These are phyloP conservation scores for Hydrolagus colliei DNA, from an alignment of 2,797 vertebrate species.

Conservation along the genomic window DNA sequence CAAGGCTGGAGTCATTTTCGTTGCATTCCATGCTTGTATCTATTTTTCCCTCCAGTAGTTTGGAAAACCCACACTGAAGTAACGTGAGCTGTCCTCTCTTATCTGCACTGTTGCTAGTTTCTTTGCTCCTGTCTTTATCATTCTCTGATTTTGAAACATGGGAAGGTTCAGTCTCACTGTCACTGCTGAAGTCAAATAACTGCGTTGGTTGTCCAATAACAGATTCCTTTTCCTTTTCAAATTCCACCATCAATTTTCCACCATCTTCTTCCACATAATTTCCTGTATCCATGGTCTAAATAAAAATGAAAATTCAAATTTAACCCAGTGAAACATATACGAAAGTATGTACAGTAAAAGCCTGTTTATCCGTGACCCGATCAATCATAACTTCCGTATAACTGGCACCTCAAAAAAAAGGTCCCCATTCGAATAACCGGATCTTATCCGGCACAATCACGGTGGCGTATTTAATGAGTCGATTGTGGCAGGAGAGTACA, in stretches of 20 bases:
- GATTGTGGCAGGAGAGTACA: too few species aligned
- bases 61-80: slow-evolving; percentile 68
- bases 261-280: slow-evolving; percentile 37
- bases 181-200: slow-evolving; percentile 62
- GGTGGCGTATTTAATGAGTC: too few species aligned
- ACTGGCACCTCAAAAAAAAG: too few species aligned
- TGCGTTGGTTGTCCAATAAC: not conserved
- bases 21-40: slow-evolving; percentile 38
- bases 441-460: too few species aligned
- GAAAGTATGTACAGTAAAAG: too few species aligned
- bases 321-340: too few species aligned
- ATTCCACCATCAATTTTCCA: not conserved
- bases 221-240: slow-evolving; percentile 34
- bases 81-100: slow-evolving; percentile 57
- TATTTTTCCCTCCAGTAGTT: slow-evolving; percentile 53
- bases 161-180: slow-evolving; percentile 70
- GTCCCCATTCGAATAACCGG: too few species aligned
- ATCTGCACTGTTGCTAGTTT: slow-evolving; percentile 33
- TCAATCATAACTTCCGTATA: too few species aligned
- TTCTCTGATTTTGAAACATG: slow-evolving; percentile 42
- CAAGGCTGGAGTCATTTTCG: slow-evolving; percentile 29
- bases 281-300: slow-evolving; percentile 39
- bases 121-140: slow-evolving; percentile 37
- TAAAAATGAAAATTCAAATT: slow-evolving; percentile 28
- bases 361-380: too few species aligned